Percentiles rank a stretch among this genome's conserved stretches.
Evolutionary conservation across 2,888 invertebrate genomes (phyloP).

Genomic region (Rosalia funebris): DNA sequence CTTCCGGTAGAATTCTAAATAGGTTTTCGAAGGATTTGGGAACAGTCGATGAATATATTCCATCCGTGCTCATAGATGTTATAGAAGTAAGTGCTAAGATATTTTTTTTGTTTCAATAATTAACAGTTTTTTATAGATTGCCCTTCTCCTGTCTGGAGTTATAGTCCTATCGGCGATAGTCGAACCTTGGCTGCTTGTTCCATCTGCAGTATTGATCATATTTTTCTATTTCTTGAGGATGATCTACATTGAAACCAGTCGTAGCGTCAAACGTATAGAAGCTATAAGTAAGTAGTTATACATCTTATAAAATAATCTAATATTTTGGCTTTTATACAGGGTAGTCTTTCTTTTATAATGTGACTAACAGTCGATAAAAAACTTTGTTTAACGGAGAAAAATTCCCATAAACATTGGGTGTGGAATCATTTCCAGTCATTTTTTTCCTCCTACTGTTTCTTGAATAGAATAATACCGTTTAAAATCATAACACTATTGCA

Average conservation of each 20-base stretch:
- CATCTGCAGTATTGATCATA: constrained; percentile 72
- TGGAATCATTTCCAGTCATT: no score
- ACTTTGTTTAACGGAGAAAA: no score
- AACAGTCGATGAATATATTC: constrained; percentile 74
- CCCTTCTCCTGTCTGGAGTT: constrained; percentile 73
- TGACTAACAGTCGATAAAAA: no score
- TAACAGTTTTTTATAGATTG: constrained; percentile 47
- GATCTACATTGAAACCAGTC: constrained; percentile 78
- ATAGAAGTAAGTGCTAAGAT: constrained; percentile 57
- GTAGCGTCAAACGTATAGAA: constrained; percentile 78
- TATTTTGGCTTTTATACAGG: no score
- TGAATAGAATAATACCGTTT: no score
- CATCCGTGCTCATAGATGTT: constrained; percentile 58
- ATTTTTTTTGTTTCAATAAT: no score
- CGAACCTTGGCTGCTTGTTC: constrained; percentile 76
- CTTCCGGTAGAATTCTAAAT: constrained; percentile 61
- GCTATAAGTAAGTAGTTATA: constrained; percentile 70
- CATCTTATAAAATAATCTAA: not conserved
- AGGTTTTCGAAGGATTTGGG: constrained; percentile 65
- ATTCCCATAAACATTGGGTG: no score
- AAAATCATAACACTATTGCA: no score
- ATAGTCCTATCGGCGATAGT: constrained; percentile 77
- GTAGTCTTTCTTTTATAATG: no score
- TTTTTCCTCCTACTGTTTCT: no score
- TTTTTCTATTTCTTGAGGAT: constrained; percentile 74